A percentile compares a stretch with the other conserved stretches of the same genome.
Evolutionary conservation across 2,113 vertebrate genomes (phyloP).

Genomic region (Equus przewalskii): DNA sequence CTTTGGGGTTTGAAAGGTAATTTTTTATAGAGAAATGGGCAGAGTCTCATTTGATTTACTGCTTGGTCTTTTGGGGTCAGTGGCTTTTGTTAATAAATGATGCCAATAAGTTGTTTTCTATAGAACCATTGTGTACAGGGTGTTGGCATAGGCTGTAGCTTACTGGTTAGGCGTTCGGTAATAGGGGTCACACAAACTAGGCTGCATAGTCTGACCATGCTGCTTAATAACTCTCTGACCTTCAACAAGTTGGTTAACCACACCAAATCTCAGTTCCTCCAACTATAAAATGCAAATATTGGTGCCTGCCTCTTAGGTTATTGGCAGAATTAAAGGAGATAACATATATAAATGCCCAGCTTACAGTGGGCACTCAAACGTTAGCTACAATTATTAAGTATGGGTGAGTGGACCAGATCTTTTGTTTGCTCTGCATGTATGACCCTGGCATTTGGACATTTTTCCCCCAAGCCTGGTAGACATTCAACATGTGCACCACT

Average conservation of each 20-base stretch:
- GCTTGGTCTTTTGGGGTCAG: not conserved
- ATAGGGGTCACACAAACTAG: not conserved
- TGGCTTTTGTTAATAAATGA: not conserved
- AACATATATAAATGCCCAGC: not conserved
- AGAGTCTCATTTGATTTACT: not conserved
- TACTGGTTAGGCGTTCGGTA: not conserved
- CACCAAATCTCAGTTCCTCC: not conserved
- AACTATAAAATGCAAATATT: not conserved
- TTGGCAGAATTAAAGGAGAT: not conserved
- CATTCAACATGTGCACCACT: too few relatives aligned
- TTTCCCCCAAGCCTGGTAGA: not conserved
- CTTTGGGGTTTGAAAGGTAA: not conserved
- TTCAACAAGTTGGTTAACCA: not conserved
- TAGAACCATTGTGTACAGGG: fast-evolving
- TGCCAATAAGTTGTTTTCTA: not conserved
- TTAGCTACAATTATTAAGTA: not conserved
- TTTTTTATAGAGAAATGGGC: not conserved
- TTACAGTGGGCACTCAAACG: not conserved
- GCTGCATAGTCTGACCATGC: fast-evolving
- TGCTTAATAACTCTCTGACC: not conserved
- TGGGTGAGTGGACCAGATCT: not conserved
- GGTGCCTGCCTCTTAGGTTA: not conserved
- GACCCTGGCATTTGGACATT: not conserved
- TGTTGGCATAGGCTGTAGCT: not conserved
- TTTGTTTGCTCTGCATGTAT: not conserved